phyloP scores from a whole-genome alignment of 2,888 invertebrate species.

The Spodoptera exigua region DNA sequence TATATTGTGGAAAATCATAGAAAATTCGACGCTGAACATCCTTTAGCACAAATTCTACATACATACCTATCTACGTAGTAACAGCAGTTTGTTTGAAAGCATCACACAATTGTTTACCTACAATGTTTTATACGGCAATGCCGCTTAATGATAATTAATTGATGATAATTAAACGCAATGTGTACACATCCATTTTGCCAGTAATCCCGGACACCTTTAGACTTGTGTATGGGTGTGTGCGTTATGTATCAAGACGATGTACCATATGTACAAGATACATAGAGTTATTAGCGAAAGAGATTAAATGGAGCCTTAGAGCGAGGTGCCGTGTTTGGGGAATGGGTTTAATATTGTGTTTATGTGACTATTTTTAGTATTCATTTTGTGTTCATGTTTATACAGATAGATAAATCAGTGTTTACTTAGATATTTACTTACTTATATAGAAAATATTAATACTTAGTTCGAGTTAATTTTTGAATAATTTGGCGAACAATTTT shows the following conservation, averaged over 20 bases:
- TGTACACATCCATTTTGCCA: conserved; percentile 65
- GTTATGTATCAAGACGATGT: conserved; percentile 57
- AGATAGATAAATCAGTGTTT: no score
- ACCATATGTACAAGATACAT: conserved; percentile 32
- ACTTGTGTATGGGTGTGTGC: conserved; percentile 50
- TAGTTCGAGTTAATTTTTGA: no score
- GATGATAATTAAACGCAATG: conserved; percentile 65
- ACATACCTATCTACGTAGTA: conserved; percentile 5
- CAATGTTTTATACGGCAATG: conserved; percentile 60
- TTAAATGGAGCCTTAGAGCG: conserved; percentile 14
- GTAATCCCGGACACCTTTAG: conserved; percentile 63
- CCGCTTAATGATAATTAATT: conserved; percentile 65
- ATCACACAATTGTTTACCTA: conserved; percentile 58
- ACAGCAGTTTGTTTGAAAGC: conserved; percentile 49
- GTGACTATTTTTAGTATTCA: not conserved
- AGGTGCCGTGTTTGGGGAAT: conserved; percentile 24
- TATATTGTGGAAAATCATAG: no score
- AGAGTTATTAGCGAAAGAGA: conserved; percentile 46
- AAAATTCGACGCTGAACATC: no score
- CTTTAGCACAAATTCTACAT: not conserved
- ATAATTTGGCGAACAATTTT: no score
- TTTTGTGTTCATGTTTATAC: no score
- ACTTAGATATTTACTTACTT: no score
- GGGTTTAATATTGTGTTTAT: conserved; percentile 14
- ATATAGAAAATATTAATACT: no score